Base-by-base conservation (phyloP, 30 jellyfish, hydroid and myxozoan genomes). In the Turritopsis dohrnii region DNA sequence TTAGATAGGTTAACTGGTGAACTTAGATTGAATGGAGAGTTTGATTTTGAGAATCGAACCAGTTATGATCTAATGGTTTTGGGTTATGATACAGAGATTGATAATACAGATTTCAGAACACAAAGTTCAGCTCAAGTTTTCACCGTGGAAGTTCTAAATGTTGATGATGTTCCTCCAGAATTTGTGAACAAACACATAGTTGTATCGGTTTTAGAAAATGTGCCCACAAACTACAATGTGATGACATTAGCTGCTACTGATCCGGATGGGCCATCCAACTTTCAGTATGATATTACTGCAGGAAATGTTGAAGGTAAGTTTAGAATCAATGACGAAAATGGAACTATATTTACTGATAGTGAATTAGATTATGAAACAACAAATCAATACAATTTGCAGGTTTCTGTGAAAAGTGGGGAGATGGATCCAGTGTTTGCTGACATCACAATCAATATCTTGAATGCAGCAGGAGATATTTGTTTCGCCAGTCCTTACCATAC, bases 241-340 rank as follows among this genome's bases (percentile, higher is more conserved):
- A 16, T 74, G 24, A 74, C 0, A 26, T 22, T 74, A n/a, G 18
- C 71, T 0, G 83, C 83, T 13, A 30, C 83, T 74, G 83, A 74
- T 30, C 20, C 24, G 24, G 83, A 74, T 74, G 83, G 83, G 21
- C 83, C 83, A 9, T 26, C 26, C 9, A 22, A 74, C 16, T 74
- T 74, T 24, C 7, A 7, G 26, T 74, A 74, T 24, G 18, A 29
- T 7, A 0, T 74, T 30, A 22, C 24, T 22, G 0, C 24, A n/a
- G 71, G 83, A 24, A 74, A 74, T 72, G 83, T 16, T 1, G 60
- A 74, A n/a, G 60, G 23, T 24, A 26, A 7, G 21, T 74, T 24
- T 21, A 20, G 1, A 26, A 74, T 74, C 72, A 30, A 74, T 74
- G 26, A 29, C 8, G 28, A 23, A 27, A 7, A 16, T 27, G 77